Conservation (phyloP, 2,888 invertebrate genomes). For the Arge pagana region DNA sequence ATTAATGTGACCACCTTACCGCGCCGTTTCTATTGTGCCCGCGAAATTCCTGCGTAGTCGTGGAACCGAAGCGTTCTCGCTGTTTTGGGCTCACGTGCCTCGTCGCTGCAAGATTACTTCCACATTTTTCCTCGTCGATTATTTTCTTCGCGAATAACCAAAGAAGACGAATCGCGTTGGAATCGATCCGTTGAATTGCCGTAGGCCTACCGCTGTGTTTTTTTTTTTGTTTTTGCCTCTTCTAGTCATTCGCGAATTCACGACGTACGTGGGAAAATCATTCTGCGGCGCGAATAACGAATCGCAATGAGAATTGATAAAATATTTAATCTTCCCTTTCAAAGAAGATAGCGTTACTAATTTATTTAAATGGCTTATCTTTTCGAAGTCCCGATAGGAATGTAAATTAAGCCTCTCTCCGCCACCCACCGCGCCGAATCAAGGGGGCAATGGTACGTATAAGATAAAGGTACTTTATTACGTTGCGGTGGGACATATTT, state of each 20-base stretch:
- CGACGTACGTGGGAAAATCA: not conserved
- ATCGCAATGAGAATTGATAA: conserved; percentile 57
- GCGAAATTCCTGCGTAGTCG: conserved; percentile 6
- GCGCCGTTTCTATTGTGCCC: conserved; percentile 30
- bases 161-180: too few species aligned
- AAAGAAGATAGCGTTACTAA: conserved; percentile 55
- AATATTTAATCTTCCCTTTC: conserved; percentile 52
- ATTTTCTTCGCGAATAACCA: too few species aligned
- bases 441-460: conserved; percentile 55
- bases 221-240: too few species aligned
- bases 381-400: conserved; percentile 56
- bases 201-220: too few species aligned
- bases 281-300: conserved; percentile 42
- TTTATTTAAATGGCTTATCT: conserved; percentile 59
- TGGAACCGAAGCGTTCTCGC: conserved; percentile 7
- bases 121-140: too few species aligned
- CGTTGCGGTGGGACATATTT: conserved; percentile 49
- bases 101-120: too few species aligned
- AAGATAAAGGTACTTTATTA: conserved; percentile 59
- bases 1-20: conserved; percentile 28
- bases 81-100: too few species aligned
- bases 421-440: too few species aligned
- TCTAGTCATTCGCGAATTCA: too few species aligned
- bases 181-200: too few species aligned
- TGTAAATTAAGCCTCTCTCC: conserved; percentile 54